Conservation (phyloP, 64 coral and sea anemone genomes). For the Porites australiensis region DNA sequence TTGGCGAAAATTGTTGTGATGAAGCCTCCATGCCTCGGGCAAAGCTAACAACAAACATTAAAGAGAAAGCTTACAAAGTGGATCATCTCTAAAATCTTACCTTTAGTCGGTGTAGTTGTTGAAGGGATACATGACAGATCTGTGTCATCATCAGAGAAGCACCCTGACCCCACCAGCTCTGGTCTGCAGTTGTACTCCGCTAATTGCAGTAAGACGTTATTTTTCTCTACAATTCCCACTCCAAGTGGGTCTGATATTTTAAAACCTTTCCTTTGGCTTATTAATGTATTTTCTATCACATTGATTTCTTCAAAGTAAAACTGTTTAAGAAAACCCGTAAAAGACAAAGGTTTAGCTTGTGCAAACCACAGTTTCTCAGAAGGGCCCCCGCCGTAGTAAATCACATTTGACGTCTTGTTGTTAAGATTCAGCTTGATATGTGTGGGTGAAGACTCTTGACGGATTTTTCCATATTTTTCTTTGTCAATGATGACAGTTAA, state of each 20-base stretch:
- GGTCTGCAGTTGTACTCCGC: not conserved
- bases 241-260: not conserved
- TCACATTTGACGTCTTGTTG: constrained; percentile 1
- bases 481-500: constrained; percentile 32
- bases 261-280: not conserved
- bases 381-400: constrained; percentile 66
- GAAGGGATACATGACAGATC: not conserved
- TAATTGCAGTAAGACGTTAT: not conserved
- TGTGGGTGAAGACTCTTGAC: not conserved
- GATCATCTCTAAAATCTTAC: not conserved
- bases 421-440: constrained; percentile 37
- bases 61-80: too few relatives aligned
- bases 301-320: constrained; percentile 42
- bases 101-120: not conserved
- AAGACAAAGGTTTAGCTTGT: constrained; percentile 31
- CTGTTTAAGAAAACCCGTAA: constrained; percentile 57
- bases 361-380: not conserved
- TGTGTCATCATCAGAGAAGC: constrained; percentile 18
- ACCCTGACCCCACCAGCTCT: not conserved
- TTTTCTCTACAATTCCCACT: not conserved
- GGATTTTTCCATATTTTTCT: not conserved
- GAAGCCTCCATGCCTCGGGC: too few relatives aligned
- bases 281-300: constrained; percentile 36
- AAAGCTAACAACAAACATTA: too few relatives aligned
- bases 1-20: too few relatives aligned